Conservation (phyloP, 2,113 vertebrate species). For the Mixornis gularis region DNA sequence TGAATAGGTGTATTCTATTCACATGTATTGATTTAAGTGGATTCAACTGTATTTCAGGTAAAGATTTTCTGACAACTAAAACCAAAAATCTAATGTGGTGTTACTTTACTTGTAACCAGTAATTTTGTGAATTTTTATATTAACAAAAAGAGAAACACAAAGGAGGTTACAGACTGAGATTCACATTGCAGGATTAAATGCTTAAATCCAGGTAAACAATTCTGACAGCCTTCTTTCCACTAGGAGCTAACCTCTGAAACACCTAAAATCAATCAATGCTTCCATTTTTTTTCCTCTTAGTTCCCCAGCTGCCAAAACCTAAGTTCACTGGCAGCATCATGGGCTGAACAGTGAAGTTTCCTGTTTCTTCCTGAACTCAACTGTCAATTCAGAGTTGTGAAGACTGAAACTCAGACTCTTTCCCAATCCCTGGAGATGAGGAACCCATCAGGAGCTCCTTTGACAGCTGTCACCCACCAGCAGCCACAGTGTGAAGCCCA, state of each 20-base stretch:
- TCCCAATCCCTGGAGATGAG: background rate
- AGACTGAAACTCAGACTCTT: background rate
- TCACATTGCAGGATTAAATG: background rate
- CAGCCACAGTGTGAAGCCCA: background rate
- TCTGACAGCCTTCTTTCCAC: background rate
- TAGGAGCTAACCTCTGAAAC: background rate
- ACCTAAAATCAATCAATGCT: background rate
- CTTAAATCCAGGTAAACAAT: background rate
- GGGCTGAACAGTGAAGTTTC: background rate
- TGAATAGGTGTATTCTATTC: conserved; percentile 42
- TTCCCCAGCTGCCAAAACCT: background rate
- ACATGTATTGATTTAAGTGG: conserved; percentile 52
- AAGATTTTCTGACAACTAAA: conserved; percentile 63
- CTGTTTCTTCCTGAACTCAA: background rate
- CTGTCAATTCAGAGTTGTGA: background rate
- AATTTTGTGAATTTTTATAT: background rate
- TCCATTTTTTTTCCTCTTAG: background rate
- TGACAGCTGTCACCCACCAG: background rate
- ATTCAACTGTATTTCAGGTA: conserved; percentile 55
- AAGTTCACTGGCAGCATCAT: background rate
- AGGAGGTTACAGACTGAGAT: background rate
- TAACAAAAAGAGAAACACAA: background rate
- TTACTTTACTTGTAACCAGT: background rate
- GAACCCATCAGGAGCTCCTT: background rate
- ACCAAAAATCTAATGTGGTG: conserved; percentile 2